Base-by-base conservation (phyloP, 2,888 invertebrate species). In the Girardia tigrina region DNA sequence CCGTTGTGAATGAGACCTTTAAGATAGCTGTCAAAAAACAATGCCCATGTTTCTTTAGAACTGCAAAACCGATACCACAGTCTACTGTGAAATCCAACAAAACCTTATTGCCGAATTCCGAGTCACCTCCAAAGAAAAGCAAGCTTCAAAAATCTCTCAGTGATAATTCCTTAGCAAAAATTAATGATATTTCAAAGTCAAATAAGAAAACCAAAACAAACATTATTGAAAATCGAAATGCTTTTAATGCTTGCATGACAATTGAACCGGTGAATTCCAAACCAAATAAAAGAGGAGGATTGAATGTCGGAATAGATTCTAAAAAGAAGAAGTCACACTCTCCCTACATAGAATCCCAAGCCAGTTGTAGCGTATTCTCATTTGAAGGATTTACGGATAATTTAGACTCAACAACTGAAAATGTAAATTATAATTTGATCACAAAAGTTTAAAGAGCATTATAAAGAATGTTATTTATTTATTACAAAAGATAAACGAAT, bases 1-100 rank as follows among this genome's bases (percentile, higher is more conserved):
- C 75, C 2, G 75, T 75, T 20, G 26, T 75, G 26, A 76, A 27
- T 29, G 73, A 36, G 16, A 28, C 75, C 8, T 75, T 75, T 29
- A 75, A 75, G 16, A 16, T 36, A 12, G 36, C 36, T 36, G 36
- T 36, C 16, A 36, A 36, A 36, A 36, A 36, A 36, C 36, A 36
- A 36, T 36, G 36, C 36, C 36, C 36, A 12, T 36, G 36, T 36
- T 36, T 36, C 8, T 36, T 36, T 36, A 8, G 36, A 36, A 12
- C 16, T 16, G 36, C 36, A 36, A 36, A 36, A 36, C 36, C 36
- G 12, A 36, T 8, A 8, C 36, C 36, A 36, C 16, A 8, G 36
- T 8, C 16, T 36, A 12, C 16, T 12, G 16, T 36, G 8, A 36
- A 36, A 16, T 36, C 36, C 36, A 36, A 8, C 16, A 36, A 36